These are phyloP conservation scores for Denticeps clupeoides DNA, from an alignment of 2,797 vertebrate species.

Conservation along the genomic window DNA sequence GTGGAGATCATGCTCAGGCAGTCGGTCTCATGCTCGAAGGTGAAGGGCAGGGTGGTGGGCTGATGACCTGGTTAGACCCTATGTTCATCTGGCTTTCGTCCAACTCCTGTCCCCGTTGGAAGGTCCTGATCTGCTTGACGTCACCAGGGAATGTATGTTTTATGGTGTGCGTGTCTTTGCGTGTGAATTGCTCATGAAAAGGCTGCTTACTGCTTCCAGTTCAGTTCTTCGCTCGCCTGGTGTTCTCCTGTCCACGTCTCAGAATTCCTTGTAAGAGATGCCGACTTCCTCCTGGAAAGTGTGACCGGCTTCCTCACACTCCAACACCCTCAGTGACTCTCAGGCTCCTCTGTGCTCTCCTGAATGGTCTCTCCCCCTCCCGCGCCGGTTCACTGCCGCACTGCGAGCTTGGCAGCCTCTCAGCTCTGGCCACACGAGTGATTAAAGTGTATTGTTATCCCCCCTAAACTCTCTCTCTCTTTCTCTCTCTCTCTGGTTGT, in stretches of 20 bases:
- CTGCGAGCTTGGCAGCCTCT: constrained; percentile 31
- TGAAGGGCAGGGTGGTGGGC: constrained; percentile 27
- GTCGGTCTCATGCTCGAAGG: constrained; percentile 47
- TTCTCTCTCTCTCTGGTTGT: not conserved
- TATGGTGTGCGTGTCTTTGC: not conserved
- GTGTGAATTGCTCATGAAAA: not conserved
- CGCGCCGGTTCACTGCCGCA: constrained; percentile 18
- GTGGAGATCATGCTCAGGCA: constrained; percentile 54
- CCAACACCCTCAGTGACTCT: constrained; percentile 23
- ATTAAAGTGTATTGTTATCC: constrained; percentile 60
- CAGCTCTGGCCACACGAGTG: constrained; percentile 49
- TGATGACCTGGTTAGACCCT: not conserved
- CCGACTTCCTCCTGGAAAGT: not conserved
- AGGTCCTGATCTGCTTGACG: no score
- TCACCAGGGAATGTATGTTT: not conserved
- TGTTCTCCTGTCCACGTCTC: not conserved
- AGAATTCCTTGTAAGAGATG: no score
- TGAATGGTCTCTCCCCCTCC: constrained; percentile 12
- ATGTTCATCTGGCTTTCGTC: not conserved
- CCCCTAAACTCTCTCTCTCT: not conserved
- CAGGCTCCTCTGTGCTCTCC: constrained; percentile 1
- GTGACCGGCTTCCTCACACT: no score
- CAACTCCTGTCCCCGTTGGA: no score
- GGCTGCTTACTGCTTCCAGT: not conserved
- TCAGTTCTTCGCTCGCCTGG: not conserved